phyloP scores from a whole-genome alignment of 1,140 invertebrate species.

The Bombus superbus region DNA sequence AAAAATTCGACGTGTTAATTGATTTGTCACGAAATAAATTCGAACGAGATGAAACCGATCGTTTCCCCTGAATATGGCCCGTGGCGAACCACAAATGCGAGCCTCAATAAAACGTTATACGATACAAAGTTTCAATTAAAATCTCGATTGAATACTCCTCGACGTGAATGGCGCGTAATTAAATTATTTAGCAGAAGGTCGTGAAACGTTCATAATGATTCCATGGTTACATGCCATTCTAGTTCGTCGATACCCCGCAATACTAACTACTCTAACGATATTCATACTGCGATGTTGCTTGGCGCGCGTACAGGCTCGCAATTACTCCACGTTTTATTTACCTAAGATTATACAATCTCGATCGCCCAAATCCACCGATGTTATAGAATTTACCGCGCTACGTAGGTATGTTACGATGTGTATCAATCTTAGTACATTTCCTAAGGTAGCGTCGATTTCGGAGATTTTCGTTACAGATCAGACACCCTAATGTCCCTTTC shows the following conservation, averaged over 20 bases:
- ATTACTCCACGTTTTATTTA: neutral
- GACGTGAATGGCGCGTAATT: neutral
- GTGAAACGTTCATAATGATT: neutral
- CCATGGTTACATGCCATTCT: neutral
- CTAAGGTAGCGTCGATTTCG: neutral
- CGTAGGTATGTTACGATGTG: neutral
- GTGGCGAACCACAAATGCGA: neutral
- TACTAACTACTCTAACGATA: neutral
- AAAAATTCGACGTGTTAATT: neutral
- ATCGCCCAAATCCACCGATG: too few relatives aligned
- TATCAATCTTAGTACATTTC: neutral
- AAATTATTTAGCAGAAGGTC: conserved; percentile 24
- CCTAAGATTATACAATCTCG: neutral
- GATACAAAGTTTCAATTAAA: conserved; percentile 25
- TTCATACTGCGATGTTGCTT: neutral
- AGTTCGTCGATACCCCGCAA: neutral
- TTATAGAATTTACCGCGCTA: neutral
- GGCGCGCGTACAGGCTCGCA: too few relatives aligned
- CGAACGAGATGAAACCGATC: neutral
- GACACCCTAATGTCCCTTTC: conserved; percentile 30
- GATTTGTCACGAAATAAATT: neutral
- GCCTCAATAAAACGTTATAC: conserved; percentile 12
- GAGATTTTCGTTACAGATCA: too few relatives aligned
- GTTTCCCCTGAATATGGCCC: neutral
- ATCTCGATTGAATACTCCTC: conserved; percentile 19